These are phyloP conservation scores for Pseudorectes ferrugineus DNA, from an alignment of 2,113 vertebrate species.

Conservation along the genomic window DNA sequence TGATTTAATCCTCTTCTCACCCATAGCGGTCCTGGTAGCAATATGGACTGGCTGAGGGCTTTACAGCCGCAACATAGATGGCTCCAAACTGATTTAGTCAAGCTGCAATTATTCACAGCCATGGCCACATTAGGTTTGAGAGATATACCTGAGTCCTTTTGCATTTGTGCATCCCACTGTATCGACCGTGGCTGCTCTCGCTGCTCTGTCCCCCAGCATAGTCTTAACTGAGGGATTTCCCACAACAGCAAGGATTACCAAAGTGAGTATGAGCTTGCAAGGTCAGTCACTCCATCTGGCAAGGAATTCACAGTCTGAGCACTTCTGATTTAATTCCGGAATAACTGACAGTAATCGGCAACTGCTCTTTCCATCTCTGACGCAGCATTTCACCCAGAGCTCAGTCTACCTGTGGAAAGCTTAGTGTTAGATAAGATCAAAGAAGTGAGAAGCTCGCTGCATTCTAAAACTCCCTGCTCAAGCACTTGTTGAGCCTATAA, in stretches of 20 bases:
- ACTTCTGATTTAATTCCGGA: background rate
- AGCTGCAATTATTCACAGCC: background rate
- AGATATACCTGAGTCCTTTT: background rate
- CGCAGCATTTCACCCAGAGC: background rate
- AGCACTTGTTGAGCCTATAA: background rate
- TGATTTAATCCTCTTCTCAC: background rate
- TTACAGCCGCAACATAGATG: accelerated
- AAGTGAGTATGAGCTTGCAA: background rate
- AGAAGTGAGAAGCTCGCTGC: background rate
- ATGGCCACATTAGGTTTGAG: background rate
- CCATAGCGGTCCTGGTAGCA: background rate
- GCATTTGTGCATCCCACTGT: background rate
- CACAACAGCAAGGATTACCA: background rate
- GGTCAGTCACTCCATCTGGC: background rate
- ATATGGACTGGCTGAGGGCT: background rate
- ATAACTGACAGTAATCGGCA: background rate
- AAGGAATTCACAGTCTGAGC: background rate
- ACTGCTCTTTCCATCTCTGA: constrained; percentile 36
- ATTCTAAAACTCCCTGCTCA: background rate
- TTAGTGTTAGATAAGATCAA: constrained; percentile 26
- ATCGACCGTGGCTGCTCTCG: accelerated
- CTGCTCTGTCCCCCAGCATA: accelerated
- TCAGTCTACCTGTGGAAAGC: background rate
- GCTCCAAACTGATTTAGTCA: background rate
- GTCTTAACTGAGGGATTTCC: background rate